Evolutionary conservation across 2,113 vertebrate genomes (phyloP).

Genomic region (Poecilia latipinna): DNA sequence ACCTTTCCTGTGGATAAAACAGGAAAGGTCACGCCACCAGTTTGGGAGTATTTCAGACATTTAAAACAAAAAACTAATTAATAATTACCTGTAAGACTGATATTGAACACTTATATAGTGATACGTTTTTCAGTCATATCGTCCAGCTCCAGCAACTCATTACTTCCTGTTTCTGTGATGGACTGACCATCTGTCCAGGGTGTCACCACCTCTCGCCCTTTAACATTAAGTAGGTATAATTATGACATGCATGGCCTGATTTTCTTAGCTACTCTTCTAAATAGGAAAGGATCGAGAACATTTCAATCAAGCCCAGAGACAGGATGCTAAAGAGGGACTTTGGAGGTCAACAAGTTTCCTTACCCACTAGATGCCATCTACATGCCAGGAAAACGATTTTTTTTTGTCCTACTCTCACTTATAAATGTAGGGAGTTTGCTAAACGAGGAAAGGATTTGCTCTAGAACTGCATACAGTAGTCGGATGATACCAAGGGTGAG

Average conservation of each 20-base stretch:
- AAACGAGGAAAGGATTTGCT: background rate
- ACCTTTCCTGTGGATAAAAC: no score
- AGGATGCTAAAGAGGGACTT: no score
- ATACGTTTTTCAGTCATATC: no score
- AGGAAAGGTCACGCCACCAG: no score
- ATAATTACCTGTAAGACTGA: no score
- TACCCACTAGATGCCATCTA: no score
- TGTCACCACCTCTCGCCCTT: background rate
- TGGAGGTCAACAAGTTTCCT: no score
- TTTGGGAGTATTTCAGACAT: no score
- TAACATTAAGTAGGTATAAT: background rate
- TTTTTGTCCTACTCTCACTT: no score
- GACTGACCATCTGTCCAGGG: background rate
- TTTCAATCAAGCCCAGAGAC: background rate
- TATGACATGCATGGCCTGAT: background rate
- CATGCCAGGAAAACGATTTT: no score
- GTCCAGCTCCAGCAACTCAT: background rate
- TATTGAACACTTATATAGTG: no score
- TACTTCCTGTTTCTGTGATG: background rate
- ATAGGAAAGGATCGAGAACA: background rate
- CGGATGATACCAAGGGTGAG: background rate
- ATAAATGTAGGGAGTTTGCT: background rate
- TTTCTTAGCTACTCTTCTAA: background rate
- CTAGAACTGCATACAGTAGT: background rate
- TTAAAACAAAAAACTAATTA: no score